phyloP scores from a whole-genome alignment of 2,888 invertebrate genomes.

The Phragmatobia fuliginosa region DNA sequence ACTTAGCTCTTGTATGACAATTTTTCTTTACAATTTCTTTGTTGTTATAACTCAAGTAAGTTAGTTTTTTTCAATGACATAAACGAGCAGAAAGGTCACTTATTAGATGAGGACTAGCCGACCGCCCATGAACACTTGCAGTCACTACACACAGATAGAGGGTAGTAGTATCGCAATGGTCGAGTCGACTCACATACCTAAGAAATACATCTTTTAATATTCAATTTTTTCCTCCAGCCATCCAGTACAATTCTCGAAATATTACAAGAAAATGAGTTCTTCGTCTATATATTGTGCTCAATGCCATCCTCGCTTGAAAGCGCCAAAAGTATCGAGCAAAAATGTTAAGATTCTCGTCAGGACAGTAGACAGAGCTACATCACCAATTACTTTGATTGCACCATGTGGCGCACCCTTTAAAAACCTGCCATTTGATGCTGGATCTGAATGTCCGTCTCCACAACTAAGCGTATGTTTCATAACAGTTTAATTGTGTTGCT shows the following conservation, averaged over 20 bases:
- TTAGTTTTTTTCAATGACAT: neutral
- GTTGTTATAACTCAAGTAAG: neutral
- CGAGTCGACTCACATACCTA: neutral
- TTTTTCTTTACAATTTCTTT: neutral
- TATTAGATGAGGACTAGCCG: neutral
- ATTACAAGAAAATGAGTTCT: slow-evolving; percentile 2
- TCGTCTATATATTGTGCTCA: neutral
- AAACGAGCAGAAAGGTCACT: neutral
- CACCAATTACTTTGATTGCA: neutral
- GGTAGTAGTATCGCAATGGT: neutral
- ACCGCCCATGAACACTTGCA: neutral
- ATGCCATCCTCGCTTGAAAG: neutral
- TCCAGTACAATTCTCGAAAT: neutral
- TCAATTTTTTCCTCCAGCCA: neutral
- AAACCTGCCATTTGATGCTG: neutral
- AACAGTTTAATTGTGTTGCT: neutral
- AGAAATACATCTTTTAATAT: neutral
- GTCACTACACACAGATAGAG: neutral
- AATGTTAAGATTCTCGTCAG: neutral
- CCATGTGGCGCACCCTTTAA: neutral
- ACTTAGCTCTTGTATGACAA: neutral
- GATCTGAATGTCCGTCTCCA: neutral
- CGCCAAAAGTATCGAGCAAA: neutral
- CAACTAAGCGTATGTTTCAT: neutral
- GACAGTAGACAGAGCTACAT: neutral